Base-by-base conservation (phyloP, 2,113 vertebrate genomes). In the Melanerpes aurifrons region DNA sequence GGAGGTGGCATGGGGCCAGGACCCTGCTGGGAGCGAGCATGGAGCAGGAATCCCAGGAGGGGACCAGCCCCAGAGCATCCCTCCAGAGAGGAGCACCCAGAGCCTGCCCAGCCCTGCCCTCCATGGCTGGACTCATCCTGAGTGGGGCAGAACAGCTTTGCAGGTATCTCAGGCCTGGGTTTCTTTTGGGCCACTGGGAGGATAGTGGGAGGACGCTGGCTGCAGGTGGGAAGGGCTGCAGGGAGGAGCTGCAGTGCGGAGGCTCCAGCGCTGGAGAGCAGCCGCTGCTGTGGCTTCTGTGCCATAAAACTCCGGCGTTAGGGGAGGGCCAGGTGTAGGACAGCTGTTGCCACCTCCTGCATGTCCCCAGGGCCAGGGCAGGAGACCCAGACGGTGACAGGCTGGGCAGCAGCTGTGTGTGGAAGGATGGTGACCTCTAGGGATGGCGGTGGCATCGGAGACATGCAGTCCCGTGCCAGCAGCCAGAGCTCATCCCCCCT, bases 111-210 rank as follows among this genome's bases (percentile, higher is more conserved):
- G 75, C 53, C 45, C 67, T 20, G 29, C 63, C 83, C 56, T n/a
- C 77, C 56, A 4, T 3, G 9, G 50, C 64, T 78, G 73, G 78
- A 56, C 7, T 3, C 1, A 1, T 15, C 62, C 82, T 10, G 20
- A 26, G 14, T 0, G 0, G 6, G 25, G 45, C 54, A 37, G 45
- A 73, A 68, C 5, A 7, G 6, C 54, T 75, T 32, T 45, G 19
- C 18, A 74, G 40, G 2, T 37, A 5, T 10, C 37, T 48, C 73
- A 67, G 56, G 13, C 32, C 28, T 8, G 15, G 59, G 56, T 35
- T 83, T 56, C 83, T 67, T 28, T 29, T 0, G 15, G 61, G 25
- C 25, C 24, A 15, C 78, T 54, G 83, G 69, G 69, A 69, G 47
- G 69, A 18, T 24, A 12, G 71, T 26, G 78, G 68, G 75, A 35